phyloP scores from a whole-genome alignment of 2,797 vertebrate genomes.

The Cryptoprocta ferox region DNA sequence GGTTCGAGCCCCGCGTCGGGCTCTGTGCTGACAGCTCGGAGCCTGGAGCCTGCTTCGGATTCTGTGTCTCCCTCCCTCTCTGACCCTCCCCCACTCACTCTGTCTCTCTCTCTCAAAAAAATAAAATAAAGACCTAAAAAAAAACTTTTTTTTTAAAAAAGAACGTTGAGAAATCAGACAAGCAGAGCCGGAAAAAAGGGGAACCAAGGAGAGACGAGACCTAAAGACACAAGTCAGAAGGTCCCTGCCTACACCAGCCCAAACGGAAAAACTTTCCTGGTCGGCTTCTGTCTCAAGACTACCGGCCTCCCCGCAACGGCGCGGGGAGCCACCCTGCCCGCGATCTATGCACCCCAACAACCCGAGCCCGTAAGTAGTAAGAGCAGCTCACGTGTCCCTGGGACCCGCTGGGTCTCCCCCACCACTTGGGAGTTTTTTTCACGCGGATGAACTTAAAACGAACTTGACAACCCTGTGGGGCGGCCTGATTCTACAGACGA shows the following conservation, averaged over 20 bases:
- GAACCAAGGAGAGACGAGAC: neutral
- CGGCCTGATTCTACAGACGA: neutral
- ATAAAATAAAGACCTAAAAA: no score
- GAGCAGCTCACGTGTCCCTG: neutral
- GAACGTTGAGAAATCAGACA: neutral
- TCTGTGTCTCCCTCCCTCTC: no score
- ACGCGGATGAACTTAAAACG: accelerated
- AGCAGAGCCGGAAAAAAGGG: neutral
- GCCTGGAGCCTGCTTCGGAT: no score
- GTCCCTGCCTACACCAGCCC: neutral
- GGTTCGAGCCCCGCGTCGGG: no score
- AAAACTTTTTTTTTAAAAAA: no score
- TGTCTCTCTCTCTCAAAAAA: no score
- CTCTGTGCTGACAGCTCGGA: no score
- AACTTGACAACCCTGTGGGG: neutral
- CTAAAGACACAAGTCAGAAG: neutral
- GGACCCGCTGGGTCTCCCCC: accelerated
- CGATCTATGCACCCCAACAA: no score
- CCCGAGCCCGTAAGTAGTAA: accelerated
- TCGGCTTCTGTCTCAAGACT: neutral
- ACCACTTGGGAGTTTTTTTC: neutral
- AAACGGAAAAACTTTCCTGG: neutral
- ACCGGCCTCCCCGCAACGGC: neutral
- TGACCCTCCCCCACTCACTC: no score
- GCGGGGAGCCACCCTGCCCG: accelerated